Evolutionary conservation across 2,113 vertebrate genomes (phyloP), one percentile per base, ranked within the genome.

Genomic region (Microcebus lehilahytsara): DNA sequence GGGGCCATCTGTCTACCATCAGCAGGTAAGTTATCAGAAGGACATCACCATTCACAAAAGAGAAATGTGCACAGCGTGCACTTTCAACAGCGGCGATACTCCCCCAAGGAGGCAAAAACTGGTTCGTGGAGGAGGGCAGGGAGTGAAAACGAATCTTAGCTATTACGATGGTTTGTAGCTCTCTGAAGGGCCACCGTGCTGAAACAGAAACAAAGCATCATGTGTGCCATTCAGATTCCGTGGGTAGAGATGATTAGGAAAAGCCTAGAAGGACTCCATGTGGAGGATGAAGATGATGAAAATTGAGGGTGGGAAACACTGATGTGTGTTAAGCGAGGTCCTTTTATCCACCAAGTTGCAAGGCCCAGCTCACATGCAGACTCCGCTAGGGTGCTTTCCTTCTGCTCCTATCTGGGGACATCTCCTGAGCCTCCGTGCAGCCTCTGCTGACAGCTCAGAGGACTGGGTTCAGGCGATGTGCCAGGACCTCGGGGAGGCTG

Each of bases 291-390:
- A 46, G 67, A 32, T 64, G 30, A 64, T 72, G 62, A 22, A 27
- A 80, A 30, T 11, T 11, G 7, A n/a, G 5, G 5, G 7, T 40
- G n/a, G 91, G 42, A 58, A 80, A 49, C 7, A 22, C 5, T 1
- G 30, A 56, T 42, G 2, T 9, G 3, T 0, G 0, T 46, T 51
- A 13, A 20, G 0, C 3, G 23, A 75, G 3, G 37, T 75, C 37
- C 34, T 83, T 67, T 42, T 71, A 53, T n/a, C 56, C 23, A 13
- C 19, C 1, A 19, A 2, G 12, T 64, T 71, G 40, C n/a, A 6
- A 79, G 69, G 46, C 9, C 46, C 27, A 16, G 64, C 7, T 91
- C 56, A 25, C 51, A 30, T 32, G 3, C n/a, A 4, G 46, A 30
- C 17, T 83, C 85, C 42, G 42, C 23, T 23, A 32, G 46, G 56